Evolutionary conservation across 1,140 invertebrate species (phyloP).

Genomic region (Ips nitidus): DNA sequence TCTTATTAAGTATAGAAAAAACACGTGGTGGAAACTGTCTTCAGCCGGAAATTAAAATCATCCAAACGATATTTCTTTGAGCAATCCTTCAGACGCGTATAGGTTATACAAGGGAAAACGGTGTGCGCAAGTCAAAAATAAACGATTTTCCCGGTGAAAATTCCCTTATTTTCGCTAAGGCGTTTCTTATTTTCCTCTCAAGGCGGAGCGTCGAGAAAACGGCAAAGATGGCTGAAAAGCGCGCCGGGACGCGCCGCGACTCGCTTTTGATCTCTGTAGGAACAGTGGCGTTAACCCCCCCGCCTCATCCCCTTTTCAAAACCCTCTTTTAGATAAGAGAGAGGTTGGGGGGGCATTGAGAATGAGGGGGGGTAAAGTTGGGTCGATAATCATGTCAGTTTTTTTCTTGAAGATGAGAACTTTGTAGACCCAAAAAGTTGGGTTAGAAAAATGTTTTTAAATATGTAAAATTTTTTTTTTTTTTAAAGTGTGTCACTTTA

Average conservation of each 20-base stretch:
- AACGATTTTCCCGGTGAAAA: slow-evolving; percentile 50
- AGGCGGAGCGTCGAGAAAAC: slow-evolving; percentile 38
- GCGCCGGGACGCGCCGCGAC: slow-evolving; percentile 7
- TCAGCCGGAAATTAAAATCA: slow-evolving; percentile 19
- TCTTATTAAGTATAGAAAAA: no score
- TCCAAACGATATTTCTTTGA: slow-evolving; percentile 40
- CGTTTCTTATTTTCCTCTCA: slow-evolving; percentile 38
- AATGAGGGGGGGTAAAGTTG: not conserved
- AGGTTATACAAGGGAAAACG: no score
- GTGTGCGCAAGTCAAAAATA: slow-evolving; percentile 52
- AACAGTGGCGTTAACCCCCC: not conserved
- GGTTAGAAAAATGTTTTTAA: no score
- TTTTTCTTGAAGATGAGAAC: not conserved
- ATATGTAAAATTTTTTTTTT: no score
- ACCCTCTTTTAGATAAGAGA: slow-evolving; percentile 3
- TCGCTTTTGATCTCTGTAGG: slow-evolving; percentile 25
- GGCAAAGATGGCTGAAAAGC: slow-evolving; percentile 36
- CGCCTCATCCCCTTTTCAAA: no score
- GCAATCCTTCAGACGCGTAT: slow-evolving; percentile 33
- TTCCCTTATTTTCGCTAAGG: slow-evolving; percentile 44
- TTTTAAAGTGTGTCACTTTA: no score
- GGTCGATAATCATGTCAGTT: slow-evolving; percentile 22
- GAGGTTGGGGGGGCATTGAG: not conserved
- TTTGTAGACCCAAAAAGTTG: no score
- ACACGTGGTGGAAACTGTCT: not conserved